phyloP scores from a whole-genome alignment of 2,888 invertebrate genomes.

The Spilarctia lutea region DNA sequence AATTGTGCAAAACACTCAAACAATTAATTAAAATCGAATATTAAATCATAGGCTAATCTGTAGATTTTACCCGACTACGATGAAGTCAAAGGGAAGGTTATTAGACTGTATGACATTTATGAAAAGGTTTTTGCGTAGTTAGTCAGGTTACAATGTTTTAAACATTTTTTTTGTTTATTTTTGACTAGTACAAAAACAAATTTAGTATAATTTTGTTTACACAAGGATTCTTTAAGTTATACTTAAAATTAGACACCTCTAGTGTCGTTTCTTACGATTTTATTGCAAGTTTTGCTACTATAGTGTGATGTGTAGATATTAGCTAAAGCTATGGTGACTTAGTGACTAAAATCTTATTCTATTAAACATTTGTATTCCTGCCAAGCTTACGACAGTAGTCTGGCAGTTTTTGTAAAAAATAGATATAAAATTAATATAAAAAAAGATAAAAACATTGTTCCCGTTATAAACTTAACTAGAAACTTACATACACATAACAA shows the following conservation, averaged over 20 bases:
- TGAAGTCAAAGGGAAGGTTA: no score
- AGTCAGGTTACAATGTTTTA: no score
- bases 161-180: background rate
- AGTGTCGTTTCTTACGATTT: background rate
- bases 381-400: background rate
- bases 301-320: background rate
- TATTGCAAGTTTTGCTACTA: background rate
- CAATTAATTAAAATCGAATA: background rate
- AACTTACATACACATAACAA: background rate
- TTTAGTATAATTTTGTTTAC: background rate
- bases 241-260: background rate
- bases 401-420: background rate
- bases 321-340: slow-evolving; percentile 5
- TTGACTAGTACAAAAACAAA: slow-evolving; percentile 41
- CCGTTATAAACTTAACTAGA: background rate
- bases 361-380: background rate
- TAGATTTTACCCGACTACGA: slow-evolving; percentile 13
- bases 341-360: background rate
- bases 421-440: background rate
- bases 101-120: no score
- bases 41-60: background rate
- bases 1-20: background rate
- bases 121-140: no score
- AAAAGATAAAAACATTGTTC: slow-evolving; percentile 3
- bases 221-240: background rate